Evolutionary conservation across 1,140 invertebrate genomes (phyloP), one percentile per base, ranked within the genome.

Genomic region (Apis laboriosa): DNA sequence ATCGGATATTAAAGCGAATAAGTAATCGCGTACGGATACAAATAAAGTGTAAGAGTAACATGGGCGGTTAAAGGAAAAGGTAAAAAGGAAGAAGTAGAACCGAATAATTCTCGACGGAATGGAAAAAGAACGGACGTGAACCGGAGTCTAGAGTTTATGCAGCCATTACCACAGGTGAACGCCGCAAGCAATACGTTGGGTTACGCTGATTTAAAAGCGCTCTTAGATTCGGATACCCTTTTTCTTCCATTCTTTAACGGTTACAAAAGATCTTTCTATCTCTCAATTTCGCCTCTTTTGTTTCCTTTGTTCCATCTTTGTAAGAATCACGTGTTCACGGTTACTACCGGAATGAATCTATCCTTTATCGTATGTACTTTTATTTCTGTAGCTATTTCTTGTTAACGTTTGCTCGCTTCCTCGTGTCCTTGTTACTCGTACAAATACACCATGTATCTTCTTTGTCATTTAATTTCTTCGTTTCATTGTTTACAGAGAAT

Each of bases 131-230:
- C 61, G 77, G 64, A 80, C 82, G 85, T 77, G 77, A 87, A 87
- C 74, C 74, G 72, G 83, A 88, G 71, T 71, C 83, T 78, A 72
- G 64, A 88, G 84, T 89, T 89, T 89, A 88, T 77, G 87, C 84
- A 77, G 88, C 88, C 87, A 88, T 89, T 88, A 89, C 84, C 84
- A 86, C 84, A 88, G 84, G 88, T 88, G 88, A 88, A 86, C 84
- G 87, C 88, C 84, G 80, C 87, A 73, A 88, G 84, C 88, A 67
- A 88, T 89, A 89, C 80, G 80, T 86, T 88, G 80, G 77, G 70
- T 77, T 86, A 80, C 68, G 71, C 76, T 89, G 88, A 89, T 89
- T 89, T 88, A 89, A 88, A 86, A 89, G 75, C 81, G 81, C 87
- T 84, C 81, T 89, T 88, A 89, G 77, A 84, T 89, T 89, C 81